Evolutionary conservation across 2,113 vertebrate species (phyloP).

Genomic region (Sprattus sprattus): DNA sequence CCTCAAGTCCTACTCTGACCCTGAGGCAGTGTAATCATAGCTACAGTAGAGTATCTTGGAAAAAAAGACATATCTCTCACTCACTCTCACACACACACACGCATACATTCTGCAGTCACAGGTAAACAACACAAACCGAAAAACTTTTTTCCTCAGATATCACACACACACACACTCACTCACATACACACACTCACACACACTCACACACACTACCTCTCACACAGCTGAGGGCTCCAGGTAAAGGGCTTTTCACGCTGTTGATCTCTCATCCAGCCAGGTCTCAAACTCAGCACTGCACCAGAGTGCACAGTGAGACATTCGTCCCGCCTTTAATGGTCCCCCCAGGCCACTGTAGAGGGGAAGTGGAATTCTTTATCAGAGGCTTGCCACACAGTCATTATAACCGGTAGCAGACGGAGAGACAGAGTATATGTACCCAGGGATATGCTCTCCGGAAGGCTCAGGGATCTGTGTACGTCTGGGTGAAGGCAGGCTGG

Average conservation of each 20-base stretch:
- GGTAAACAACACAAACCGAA: background rate
- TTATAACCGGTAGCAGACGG: background rate
- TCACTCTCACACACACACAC: conserved; percentile 32
- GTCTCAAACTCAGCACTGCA: conserved; percentile 4
- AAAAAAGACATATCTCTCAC: background rate
- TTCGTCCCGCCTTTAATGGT: conserved; percentile 45
- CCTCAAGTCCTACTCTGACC: conserved; percentile 28
- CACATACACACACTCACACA: background rate
- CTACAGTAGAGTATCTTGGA: conserved; percentile 26
- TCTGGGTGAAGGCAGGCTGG: background rate
- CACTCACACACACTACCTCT: conserved; percentile 30
- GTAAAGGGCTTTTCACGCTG: conserved; percentile 48
- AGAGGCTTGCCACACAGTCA: conserved; percentile 11
- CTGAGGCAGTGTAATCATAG: conserved; percentile 42
- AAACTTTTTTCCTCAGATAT: background rate
- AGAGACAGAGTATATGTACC: background rate
- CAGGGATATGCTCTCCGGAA: background rate
- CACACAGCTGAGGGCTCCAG: conserved; percentile 33
- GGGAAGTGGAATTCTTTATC: conserved; percentile 15
- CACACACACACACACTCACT: background rate
- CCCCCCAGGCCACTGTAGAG: conserved; percentile 35
- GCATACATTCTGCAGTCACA: background rate
- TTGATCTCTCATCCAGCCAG: conserved; percentile 39
- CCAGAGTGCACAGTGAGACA: conserved; percentile 37
- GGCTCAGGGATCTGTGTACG: conserved; percentile 25